Evolutionary conservation across 2,797 vertebrate genomes (phyloP).

Genomic region (Megaceryle alcyon): DNA sequence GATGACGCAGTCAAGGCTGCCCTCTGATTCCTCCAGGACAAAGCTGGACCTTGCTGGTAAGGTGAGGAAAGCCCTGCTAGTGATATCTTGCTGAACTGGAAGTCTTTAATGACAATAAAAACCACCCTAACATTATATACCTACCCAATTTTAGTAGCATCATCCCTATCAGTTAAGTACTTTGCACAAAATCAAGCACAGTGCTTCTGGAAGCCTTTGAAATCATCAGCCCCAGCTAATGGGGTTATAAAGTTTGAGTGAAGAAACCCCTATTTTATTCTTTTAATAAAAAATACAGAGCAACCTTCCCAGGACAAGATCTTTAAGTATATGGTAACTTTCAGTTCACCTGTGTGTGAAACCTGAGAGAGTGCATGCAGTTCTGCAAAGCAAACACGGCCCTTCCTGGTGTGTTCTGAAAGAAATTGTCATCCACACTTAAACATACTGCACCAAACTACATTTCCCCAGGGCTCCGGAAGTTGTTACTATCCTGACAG

Average conservation of each 20-base stretch:
- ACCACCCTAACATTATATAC: too few species aligned
- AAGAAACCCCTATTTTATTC: background rate
- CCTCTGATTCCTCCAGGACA: background rate
- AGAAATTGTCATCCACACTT: conserved; percentile 2
- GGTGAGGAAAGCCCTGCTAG: background rate
- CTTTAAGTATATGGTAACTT: background rate
- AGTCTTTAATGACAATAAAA: background rate
- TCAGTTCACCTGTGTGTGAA: background rate
- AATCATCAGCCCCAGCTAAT: background rate
- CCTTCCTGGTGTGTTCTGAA: conserved; percentile 37
- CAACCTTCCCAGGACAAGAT: background rate
- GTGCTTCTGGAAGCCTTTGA: background rate
- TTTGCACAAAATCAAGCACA: background rate
- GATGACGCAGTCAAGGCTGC: background rate
- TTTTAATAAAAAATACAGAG: background rate
- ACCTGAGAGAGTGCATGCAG: background rate
- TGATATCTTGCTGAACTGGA: background rate
- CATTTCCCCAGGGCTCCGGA: background rate
- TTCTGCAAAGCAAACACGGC: background rate
- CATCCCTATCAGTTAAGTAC: background rate
- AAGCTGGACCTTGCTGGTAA: background rate
- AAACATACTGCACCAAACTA: background rate
- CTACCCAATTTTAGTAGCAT: background rate
- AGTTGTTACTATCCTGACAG: background rate
- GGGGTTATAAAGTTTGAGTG: background rate